Evolutionary conservation across 2,888 invertebrate species (phyloP).

Genomic region (Panzeria rudis): DNA sequence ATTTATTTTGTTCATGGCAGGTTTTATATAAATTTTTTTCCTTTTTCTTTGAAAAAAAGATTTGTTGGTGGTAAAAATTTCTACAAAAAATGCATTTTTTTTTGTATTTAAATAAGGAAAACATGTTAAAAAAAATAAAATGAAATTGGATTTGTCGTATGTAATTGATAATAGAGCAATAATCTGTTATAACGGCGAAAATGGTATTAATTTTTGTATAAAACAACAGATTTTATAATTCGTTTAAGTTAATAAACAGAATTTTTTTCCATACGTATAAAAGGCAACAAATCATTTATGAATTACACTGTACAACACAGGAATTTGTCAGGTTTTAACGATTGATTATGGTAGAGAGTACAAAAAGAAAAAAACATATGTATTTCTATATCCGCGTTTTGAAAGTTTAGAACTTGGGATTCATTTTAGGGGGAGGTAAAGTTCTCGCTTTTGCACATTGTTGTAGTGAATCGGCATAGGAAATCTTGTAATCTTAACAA

Average conservation of each 20-base stretch:
- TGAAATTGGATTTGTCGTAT: slow-evolving; percentile 40
- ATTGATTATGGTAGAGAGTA: too few relatives aligned
- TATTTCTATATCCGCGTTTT: too few relatives aligned
- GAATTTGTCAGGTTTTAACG: too few relatives aligned
- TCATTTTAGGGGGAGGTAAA: too few relatives aligned
- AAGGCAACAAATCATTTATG: too few relatives aligned
- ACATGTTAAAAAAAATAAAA: slow-evolving; percentile 21
- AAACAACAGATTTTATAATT: slow-evolving; percentile 37
- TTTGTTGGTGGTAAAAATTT: slow-evolving; percentile 56
- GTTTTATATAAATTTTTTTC: slow-evolving; percentile 48
- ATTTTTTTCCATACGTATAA: background rate
- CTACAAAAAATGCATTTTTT: background rate
- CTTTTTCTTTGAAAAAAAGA: slow-evolving; percentile 43
- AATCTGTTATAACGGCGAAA: slow-evolving; percentile 28
- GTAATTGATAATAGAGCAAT: slow-evolving; percentile 54
- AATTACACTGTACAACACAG: too few relatives aligned
- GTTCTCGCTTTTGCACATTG: too few relatives aligned
- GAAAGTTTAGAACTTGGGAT: too few relatives aligned
- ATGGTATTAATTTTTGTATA: slow-evolving; percentile 5
- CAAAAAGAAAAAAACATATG: too few relatives aligned
- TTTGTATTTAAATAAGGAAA: background rate
- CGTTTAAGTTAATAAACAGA: slow-evolving; percentile 1
- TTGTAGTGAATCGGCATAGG: too few relatives aligned
- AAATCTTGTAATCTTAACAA: too few relatives aligned
- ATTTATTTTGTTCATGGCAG: slow-evolving; percentile 51